Base-by-base conservation (phyloP, 2,888 invertebrate genomes). In the Drosophila vallismaia region DNA sequence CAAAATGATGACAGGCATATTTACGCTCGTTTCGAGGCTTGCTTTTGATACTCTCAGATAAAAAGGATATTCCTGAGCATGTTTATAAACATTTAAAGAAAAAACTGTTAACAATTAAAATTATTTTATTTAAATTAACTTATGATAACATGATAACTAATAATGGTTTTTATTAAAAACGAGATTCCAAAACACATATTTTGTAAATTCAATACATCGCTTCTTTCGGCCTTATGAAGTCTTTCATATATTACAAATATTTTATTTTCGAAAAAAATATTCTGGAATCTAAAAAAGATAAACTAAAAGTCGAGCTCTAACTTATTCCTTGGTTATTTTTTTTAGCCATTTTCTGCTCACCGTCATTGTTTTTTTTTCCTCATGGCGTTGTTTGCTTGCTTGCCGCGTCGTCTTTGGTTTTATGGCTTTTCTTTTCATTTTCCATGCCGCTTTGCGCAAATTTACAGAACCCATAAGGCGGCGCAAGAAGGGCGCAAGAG, bases 1-100 rank as follows among this genome's bases (percentile, higher is more conserved):
- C 83, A 80, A 87, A 87, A 87, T 85, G 85, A 85, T 85, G 85
- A 85, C 85, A 87, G 81, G 86, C 84, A 82, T 82, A 87, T 85
- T 85, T 85, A 80, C 85, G 85, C 75, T 73, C 73, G 78, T 70
- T 82, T 78, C 74, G 72, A 66, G 71, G 71, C 64, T 52, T 50
- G 64, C 19, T 54, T 31, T 64, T 62, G 31, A 31, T 31, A 9
- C 12, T 48, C 14, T 7, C 2, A 3, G 4, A 24, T 0, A 31
- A 1, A 2, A n/a, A 72, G 60, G 1, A 57, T 42, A 75, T 68
- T n/a, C 0, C 4, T n/a, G n/a, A 42, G 3, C 6, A 7, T 42
- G 14, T 19, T 9, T 14, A 42, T 6, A 19, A 19, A 42, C 0
- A 19, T 19, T 19, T 14, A 19, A 14, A 14, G 4, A 7, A 10